Base-by-base conservation (phyloP, 2,797 vertebrate species). In the Amblyraja radiata region DNA sequence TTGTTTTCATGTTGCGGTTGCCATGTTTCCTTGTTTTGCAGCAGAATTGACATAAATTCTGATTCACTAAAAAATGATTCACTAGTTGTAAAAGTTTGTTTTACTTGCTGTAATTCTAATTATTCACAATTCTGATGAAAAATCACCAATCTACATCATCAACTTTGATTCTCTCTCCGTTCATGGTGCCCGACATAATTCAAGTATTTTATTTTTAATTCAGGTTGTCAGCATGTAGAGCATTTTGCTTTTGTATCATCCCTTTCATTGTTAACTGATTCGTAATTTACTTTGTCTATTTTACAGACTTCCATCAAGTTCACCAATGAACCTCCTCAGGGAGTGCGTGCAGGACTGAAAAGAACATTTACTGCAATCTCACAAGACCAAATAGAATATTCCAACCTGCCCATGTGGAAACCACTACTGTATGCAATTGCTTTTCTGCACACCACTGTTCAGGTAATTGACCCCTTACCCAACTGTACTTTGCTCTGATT, bases 271-370 rank as follows among this genome's bases (percentile, higher is more conserved):
- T 46, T 46, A 46, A 46, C 46, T 68, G 14, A 68, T 68, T 68
- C 2, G 16, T 68, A 68, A 68, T 68, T 68, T 68, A 46, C 46
- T 46, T 46, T 46, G 46, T 46, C 61, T 79, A 61, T 63, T 77
- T 63, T 18, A 94, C 94, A 96, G 95, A 94, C 93, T 93, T 94
- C 96, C 93, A 95, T 96, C 94, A 98, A 98, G 95, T 98, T 97
- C 94, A 98, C 97, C 93, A 97, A 97, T 58, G 97, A 98, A 93
- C 97, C 97, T 18, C 97, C 97, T 1, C 97, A 97, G 93, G 97
- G 97, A n/a, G 95, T 98, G 2, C 96, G 97, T 0, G 97, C 97
- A 0, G 97, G 97, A 91, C 94, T 98, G 94, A 97, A 97, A 95
- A 96, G 97, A 95, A 98, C 97, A 0, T 98, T 97, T 95, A 96